Conservation (phyloP, 2,797 vertebrate genomes). For the Gymnopithys bicolor region DNA sequence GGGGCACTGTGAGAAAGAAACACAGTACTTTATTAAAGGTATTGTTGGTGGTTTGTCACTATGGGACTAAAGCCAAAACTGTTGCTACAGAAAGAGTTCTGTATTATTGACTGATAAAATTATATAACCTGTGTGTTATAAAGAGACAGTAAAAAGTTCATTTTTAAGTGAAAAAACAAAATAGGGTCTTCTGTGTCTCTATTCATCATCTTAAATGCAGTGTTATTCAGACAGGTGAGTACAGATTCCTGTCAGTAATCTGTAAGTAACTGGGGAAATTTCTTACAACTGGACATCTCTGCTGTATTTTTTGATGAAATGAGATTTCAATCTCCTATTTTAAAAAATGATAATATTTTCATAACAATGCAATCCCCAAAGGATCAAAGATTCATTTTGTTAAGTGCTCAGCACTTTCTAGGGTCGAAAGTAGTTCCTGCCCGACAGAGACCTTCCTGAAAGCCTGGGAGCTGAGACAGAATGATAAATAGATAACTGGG, state of each 20-base stretch:
- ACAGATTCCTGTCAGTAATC: background rate
- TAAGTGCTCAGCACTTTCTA: background rate
- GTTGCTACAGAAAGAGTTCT: background rate
- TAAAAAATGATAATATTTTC: background rate
- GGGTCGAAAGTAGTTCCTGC: background rate
- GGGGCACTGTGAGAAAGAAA: background rate
- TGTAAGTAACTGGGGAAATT: background rate
- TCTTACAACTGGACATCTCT: background rate
- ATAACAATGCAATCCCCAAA: background rate
- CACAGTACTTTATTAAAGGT: background rate
- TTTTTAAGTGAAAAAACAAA: background rate
- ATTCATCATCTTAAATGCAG: background rate
- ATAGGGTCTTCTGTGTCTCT: background rate
- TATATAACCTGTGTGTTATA: background rate
- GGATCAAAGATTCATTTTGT: background rate
- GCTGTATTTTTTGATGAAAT: background rate
- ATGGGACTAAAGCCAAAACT: background rate
- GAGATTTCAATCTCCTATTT: background rate
- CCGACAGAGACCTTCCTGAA: background rate
- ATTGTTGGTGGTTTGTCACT: background rate
- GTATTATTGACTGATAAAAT: background rate
- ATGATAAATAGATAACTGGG: background rate
- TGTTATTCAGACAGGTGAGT: background rate
- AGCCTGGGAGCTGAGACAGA: background rate
- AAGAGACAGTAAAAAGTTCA: background rate